These are phyloP conservation scores for Megaceryle alcyon DNA, from an alignment of 2,797 vertebrate species.

Conservation along the genomic window DNA sequence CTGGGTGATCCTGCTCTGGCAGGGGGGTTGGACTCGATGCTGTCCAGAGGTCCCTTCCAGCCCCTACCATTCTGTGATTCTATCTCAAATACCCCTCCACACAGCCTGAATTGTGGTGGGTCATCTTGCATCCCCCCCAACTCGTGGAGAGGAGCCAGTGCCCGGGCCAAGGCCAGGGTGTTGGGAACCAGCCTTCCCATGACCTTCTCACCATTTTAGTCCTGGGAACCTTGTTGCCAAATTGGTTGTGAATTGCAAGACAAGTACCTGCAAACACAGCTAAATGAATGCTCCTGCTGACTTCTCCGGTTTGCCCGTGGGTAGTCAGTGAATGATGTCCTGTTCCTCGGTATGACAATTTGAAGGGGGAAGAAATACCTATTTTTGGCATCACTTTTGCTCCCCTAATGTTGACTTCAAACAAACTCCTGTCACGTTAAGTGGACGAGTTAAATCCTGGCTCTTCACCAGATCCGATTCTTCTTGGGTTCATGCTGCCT, in stretches of 20 bases:
- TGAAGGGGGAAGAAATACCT: background rate
- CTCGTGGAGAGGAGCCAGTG: background rate
- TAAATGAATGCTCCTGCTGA: fast-evolving
- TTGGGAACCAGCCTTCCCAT: background rate
- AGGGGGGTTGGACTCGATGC: too few species aligned
- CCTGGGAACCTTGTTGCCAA: background rate
- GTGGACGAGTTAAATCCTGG: background rate
- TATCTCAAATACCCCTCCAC: background rate
- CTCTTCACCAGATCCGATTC: background rate
- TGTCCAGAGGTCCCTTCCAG: too few species aligned
- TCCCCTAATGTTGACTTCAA: background rate
- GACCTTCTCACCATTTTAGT: background rate
- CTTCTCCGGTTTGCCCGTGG: background rate
- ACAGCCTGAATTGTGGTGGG: background rate
- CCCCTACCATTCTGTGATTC: too few species aligned
- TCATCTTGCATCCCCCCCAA: background rate
- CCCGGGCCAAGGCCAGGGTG: background rate
- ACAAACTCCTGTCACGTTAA: background rate
- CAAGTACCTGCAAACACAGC: background rate
- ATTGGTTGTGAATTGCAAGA: background rate
- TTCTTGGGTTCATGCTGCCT: background rate
- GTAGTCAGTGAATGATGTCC: background rate
- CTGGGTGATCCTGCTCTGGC: too few species aligned
- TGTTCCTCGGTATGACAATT: background rate
- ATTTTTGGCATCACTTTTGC: background rate